Evolutionary conservation across 30 jellyfish, hydroid and myxozoan species (phyloP).

Genomic region (Aurelia aurita): DNA sequence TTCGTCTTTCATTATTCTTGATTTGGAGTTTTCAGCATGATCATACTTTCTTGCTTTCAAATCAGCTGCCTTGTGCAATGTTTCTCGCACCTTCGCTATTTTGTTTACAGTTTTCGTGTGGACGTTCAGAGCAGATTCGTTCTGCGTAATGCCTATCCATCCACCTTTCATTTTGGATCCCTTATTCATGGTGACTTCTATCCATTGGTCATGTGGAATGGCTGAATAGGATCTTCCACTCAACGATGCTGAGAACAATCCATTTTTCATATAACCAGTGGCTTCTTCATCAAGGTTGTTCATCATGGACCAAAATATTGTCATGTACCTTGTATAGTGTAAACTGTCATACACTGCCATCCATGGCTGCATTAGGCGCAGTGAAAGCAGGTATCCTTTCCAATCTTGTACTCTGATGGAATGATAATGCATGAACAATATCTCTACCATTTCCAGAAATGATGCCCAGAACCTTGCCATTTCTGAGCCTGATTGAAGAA

Average conservation of each 20-base stretch:
- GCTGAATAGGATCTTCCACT: conserved; percentile 38
- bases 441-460: conserved; percentile 49
- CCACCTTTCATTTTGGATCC: conserved; percentile 59
- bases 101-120: conserved; percentile 30
- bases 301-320: conserved; percentile 36
- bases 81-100: conserved; percentile 26
- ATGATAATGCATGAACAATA: conserved; percentile 31
- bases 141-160: conserved; percentile 21
- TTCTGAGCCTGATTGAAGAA: conserved; percentile 14
- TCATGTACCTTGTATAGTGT: conserved; percentile 51
- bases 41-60: not conserved
- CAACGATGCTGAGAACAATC: conserved; percentile 49
- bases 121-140: conserved; percentile 16
- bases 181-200: conserved; percentile 51
- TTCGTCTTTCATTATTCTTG: conserved; percentile 39
- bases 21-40: conserved; percentile 30
- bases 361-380: conserved; percentile 64
- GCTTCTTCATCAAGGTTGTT: conserved; percentile 25
- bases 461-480: conserved; percentile 15
- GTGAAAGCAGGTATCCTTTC: conserved; percentile 47
- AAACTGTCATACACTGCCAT: conserved; percentile 52
- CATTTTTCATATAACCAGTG: conserved; percentile 1
- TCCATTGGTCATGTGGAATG: conserved; percentile 57
- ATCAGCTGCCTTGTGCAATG: conserved; percentile 39
- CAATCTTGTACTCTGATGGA: conserved; percentile 45